These are phyloP conservation scores for Silurus meridionalis DNA, from an alignment of 2,113 vertebrate species.

Conservation along the genomic window DNA sequence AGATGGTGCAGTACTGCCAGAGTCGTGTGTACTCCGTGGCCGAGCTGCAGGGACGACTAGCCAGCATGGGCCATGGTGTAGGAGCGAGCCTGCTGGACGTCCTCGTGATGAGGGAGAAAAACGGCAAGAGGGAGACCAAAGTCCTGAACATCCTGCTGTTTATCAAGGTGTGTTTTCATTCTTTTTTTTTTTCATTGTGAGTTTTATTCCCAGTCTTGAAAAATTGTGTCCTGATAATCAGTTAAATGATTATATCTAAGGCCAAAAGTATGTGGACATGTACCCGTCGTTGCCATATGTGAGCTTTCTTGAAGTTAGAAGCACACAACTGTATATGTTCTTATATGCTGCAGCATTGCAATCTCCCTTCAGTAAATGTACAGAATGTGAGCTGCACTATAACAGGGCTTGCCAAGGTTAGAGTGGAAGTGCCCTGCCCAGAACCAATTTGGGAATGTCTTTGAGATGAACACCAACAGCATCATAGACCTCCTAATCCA, in stretches of 20 bases:
- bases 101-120: constrained; percentile 86
- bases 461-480: no score
- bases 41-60: constrained; percentile 87
- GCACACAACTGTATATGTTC: not conserved
- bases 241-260: not conserved
- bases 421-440: no score
- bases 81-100: constrained; percentile 86
- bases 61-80: constrained; percentile 85
- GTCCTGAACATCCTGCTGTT: constrained; percentile 85
- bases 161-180: constrained; percentile 67
- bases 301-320: not conserved
- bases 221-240: not conserved
- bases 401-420: no score
- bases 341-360: not conserved
- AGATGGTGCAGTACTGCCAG: constrained; percentile 96
- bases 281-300: not conserved
- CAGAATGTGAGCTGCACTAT: no score
- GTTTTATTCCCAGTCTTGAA: not conserved
- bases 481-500: no score
- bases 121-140: constrained; percentile 86
- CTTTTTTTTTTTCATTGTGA: not conserved
- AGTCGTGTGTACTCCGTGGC: constrained; percentile 90
- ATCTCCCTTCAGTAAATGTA: no score
- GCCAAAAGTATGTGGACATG: not conserved
- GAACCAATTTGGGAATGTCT: no score